phyloP scores from a whole-genome alignment of 1,140 invertebrate genomes.

The Amphibalanus amphitrite region DNA sequence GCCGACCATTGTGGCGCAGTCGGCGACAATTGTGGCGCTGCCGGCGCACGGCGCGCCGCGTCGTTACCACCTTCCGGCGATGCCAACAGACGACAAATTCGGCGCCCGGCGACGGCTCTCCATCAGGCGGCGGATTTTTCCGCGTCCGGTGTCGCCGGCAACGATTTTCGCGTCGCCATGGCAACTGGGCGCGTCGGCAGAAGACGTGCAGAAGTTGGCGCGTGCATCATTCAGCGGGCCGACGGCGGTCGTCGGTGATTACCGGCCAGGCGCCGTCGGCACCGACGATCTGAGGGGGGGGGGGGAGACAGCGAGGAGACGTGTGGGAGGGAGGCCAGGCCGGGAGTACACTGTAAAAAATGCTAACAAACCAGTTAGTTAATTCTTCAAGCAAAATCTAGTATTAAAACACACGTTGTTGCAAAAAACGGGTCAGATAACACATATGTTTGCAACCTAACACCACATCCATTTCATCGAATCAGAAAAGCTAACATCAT shows the following conservation, averaged over 20 bases:
- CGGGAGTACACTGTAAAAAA: no score
- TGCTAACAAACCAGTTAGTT: no score
- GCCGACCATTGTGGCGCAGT: background rate
- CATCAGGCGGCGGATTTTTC: background rate
- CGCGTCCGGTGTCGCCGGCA: background rate
- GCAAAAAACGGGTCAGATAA: no score
- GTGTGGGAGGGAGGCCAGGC: background rate
- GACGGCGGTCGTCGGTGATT: no score
- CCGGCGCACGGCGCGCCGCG: no score
- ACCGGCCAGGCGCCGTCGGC: no score
- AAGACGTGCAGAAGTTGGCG: slow-evolving; percentile 1
- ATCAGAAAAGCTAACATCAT: no score
- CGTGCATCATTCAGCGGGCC: background rate
- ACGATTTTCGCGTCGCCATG: background rate
- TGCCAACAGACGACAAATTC: background rate
- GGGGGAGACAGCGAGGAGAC: no score
- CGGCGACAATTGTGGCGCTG: background rate
- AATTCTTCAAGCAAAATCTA: no score
- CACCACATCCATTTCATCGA: no score
- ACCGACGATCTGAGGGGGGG: background rate
- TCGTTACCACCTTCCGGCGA: background rate
- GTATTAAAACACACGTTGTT: no score
- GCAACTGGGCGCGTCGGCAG: background rate
- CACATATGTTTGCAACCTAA: no score
- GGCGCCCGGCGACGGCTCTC: background rate